Base-by-base conservation (phyloP, 2,888 invertebrate species). In the Empis stercorea region DNA sequence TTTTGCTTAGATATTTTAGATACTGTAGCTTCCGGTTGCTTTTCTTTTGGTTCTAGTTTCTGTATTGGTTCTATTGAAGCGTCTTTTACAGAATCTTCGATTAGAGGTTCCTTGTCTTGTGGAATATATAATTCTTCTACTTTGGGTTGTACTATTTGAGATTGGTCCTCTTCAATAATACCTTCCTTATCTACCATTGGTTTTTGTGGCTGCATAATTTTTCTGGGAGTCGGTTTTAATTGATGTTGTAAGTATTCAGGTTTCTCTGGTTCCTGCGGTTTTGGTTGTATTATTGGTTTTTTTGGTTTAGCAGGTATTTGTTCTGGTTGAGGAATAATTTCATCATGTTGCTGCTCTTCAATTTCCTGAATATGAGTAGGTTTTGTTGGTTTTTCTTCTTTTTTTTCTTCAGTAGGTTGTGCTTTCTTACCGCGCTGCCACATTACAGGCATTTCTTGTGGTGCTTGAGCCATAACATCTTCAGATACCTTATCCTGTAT, bases 91-190 rank as follows among this genome's bases (percentile, higher is more conserved):
- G 32, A 32, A 3, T 32, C 32, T 3, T 32, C 32, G 13, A 32
- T 13, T 3, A 5, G 4, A 20, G 23, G 23, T 4, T 27, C n/a
- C n/a, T n/a, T n/a, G n/a, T n/a, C n/a, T n/a, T n/a, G n/a, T n/a
- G n/a, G n/a, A n/a, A n/a, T n/a, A n/a, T n/a, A n/a, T n/a, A n/a
- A n/a, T n/a, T n/a, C 2, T 27, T 27, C 7, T 2, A 27, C 23
- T 20, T 20, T 3, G 5, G 20, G 20, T 20, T 57, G 59, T 41
- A 62, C 58, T 49, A 34, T 13, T 4, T 34, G 34, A n/a, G n/a
- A 64, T 57, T 54, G 3, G 9, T 54, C 48, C 46, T 61, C 57
- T 49, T 60, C 59, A 6, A 53, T 55, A 34, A n/a, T 13, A 3
- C 2, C 3, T 34, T 34, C n/a, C 4, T n/a, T 4, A 2, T 13